Evolutionary conservation across 2,797 vertebrate genomes (phyloP).

Genomic region (Amniataba percoides): DNA sequence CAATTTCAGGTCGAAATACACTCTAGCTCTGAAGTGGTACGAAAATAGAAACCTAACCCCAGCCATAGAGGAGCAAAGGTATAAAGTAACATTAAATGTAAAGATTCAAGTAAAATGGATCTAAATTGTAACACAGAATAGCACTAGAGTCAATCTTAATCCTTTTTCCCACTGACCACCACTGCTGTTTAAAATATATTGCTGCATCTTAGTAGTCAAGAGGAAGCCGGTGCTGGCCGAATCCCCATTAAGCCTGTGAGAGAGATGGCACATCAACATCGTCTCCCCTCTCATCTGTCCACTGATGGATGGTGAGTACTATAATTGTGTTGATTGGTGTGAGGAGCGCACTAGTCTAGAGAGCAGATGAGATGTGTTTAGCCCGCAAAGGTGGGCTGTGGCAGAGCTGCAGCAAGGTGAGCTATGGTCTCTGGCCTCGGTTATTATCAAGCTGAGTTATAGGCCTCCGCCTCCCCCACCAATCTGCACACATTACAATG

Average conservation of each 20-base stretch:
- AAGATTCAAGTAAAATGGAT: neutral
- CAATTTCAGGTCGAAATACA: neutral
- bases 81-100: neutral
- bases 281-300: conserved; percentile 52
- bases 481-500: conserved; percentile 75
- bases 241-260: conserved; percentile 40
- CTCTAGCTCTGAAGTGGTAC: neutral
- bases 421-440: conserved; percentile 67
- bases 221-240: conserved; percentile 36
- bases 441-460: conserved; percentile 76
- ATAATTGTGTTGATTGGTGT: conserved; percentile 71
- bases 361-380: conserved; percentile 68
- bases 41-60: neutral
- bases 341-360: conserved; percentile 48
- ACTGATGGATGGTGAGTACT: conserved; percentile 63
- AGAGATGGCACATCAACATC: conserved; percentile 40
- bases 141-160: neutral
- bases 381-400: conserved; percentile 56
- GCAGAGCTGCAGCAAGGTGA: conserved; percentile 61
- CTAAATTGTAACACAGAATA: neutral
- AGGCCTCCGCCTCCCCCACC: conserved; percentile 65
- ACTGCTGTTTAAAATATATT: conserved; percentile 24
- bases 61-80: too few species aligned
- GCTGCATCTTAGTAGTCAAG: conserved; percentile 36
- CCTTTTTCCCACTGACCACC: conserved; percentile 15